Evolutionary conservation across 1,140 invertebrate species (phyloP).

Genomic region (Ridgeia piscesae): DNA sequence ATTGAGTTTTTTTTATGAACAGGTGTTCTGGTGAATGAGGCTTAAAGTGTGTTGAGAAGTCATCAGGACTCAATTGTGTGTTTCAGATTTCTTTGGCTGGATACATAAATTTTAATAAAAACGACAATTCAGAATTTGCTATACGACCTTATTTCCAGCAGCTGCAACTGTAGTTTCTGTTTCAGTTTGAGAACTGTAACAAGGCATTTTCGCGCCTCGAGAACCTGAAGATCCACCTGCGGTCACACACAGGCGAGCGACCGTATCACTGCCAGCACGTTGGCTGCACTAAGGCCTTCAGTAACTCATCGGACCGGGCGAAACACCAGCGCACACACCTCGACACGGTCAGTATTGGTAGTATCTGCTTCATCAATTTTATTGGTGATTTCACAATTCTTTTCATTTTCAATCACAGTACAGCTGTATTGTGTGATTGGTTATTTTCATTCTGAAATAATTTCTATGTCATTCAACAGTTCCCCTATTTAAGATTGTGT

Average conservation of each 20-base stretch:
- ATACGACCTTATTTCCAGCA: not conserved
- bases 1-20: too few species aligned
- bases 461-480: too few species aligned
- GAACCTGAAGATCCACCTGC: constrained; percentile 85
- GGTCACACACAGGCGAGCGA: constrained; percentile 73
- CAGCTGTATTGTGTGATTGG: not conserved
- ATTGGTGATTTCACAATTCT: too few species aligned
- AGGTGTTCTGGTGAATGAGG: too few species aligned
- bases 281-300: constrained; percentile 89
- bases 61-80: not conserved
- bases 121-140: not conserved
- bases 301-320: constrained; percentile 93
- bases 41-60: too few species aligned
- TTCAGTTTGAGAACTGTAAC: constrained; percentile 83
- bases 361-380: not conserved
- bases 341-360: constrained; percentile 76
- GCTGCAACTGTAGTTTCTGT: not conserved
- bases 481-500: too few species aligned
- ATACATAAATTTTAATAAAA: too few species aligned
- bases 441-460: not conserved
- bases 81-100: not conserved
- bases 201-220: constrained; percentile 87
- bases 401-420: too few species aligned
- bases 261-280: constrained; percentile 71
- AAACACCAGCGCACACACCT: constrained; percentile 96